Base-by-base conservation (phyloP, 2,113 vertebrate species). In the Gadus chalcogrammus region DNA sequence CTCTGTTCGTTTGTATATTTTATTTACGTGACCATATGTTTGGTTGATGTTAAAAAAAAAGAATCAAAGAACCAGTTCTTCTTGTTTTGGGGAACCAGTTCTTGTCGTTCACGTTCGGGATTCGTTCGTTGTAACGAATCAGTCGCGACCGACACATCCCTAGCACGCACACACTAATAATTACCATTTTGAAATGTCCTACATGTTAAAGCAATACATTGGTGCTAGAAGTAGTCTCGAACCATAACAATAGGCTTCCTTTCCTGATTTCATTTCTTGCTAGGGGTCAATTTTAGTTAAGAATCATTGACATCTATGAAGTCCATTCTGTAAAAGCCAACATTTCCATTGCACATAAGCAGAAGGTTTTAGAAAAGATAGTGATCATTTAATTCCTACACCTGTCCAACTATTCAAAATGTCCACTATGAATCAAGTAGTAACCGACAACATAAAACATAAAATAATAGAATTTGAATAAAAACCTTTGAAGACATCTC, bases 181-280 rank as follows among this genome's bases (percentile, higher is more conserved):
- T 85, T 82, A 81, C 90, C 88, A 91, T 93, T 93, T 93, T 89
- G 64, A 71, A 90, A 94, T 92, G 88, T 93, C 88, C 88, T 83
- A 86, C 70, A 74, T 65, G 16, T 92, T 95, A 96, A 94, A 95
- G 94, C 93, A 90, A 92, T 91, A 92, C 91, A 93, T 90, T 91
- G 93, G 91, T 91, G 91, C 91, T 59, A 90, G 91, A 92, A 92
- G 90, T 91, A 91, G 91, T 92, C 88, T 74, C 86, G 74, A 89
- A 15, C 83, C 89, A 88, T 92, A 84, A 89, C 87, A 48, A 48
- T 1, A 86, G 65, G 7, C 78, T 72, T 78, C 3, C 58, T 64
- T 15, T 17, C 63, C 74, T 67, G 76, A 65, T 77, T 79, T 71
- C 64, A 72, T 88, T 90, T 28, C 90, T 91, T 89, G 87, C 89